Percentiles rank a stretch among this genome's conserved stretches.
phyloP scores from a whole-genome alignment of 2,888 invertebrate genomes.

The Epistrophella euchroma region DNA sequence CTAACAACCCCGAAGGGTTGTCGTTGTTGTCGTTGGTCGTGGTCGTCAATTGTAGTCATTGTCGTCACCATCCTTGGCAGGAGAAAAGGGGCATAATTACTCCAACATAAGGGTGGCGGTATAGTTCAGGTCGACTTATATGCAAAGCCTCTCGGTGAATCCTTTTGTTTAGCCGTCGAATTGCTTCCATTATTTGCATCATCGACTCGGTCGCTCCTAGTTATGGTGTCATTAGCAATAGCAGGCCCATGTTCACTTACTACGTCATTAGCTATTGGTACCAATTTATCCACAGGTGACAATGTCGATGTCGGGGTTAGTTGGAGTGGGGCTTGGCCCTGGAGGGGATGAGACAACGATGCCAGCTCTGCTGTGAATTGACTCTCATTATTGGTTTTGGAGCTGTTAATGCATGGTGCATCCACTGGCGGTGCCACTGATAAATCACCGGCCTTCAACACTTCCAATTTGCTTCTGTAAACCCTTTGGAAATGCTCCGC shows the following conservation, averaged over 20 bases:
- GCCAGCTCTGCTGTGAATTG: conserved; percentile 40
- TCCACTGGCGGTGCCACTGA: conserved; percentile 75
- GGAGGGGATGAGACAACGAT: background rate
- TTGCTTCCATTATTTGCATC: conserved; percentile 56
- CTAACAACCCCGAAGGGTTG: conserved; percentile 50
- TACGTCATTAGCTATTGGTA: conserved; percentile 23
- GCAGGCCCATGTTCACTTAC: conserved; percentile 25
- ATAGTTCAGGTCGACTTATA: conserved; percentile 6
- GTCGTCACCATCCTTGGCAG: background rate
- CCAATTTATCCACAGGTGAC: conserved; percentile 17
- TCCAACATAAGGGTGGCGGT: conserved; percentile 9
- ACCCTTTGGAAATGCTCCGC: conserved; percentile 77
- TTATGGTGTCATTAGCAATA: conserved; percentile 37
- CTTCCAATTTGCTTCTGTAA: conserved; percentile 78
- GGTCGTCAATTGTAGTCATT: background rate
- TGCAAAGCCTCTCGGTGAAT: conserved; percentile 26
- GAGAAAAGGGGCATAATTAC: conserved; percentile 44
- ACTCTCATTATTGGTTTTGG: conserved; percentile 48
- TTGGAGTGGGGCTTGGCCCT: background rate
- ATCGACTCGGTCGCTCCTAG: conserved; percentile 27
- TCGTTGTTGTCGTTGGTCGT: conserved; percentile 2
- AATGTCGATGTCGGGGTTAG: background rate
- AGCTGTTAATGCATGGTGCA: conserved; percentile 79
- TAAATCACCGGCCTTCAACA: conserved; percentile 78
- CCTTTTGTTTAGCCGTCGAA: conserved; percentile 60